phyloP scores from a whole-genome alignment of 1,140 invertebrate species.

The Microplitis demolitor region DNA sequence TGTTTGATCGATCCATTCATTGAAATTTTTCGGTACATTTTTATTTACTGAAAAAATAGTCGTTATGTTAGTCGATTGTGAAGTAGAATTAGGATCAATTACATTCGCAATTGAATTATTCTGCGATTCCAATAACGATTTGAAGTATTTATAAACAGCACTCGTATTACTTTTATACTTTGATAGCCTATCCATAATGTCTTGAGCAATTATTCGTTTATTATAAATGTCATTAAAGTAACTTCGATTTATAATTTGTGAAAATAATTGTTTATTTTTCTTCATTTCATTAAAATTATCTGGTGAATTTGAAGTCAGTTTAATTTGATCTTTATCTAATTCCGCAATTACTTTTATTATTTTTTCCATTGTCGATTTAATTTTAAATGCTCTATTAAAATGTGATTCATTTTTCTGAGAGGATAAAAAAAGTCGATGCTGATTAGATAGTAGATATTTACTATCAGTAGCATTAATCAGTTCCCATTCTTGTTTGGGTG shows the following conservation, averaged over 20 bases:
- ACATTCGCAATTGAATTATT: not conserved
- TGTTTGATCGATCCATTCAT: too few species aligned
- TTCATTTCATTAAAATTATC: not conserved
- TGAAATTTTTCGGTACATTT: too few species aligned
- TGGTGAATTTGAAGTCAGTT: too few species aligned
- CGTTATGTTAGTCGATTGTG: too few species aligned
- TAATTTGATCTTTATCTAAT: not conserved
- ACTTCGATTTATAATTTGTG: too few species aligned
- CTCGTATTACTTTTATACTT: not conserved
- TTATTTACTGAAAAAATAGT: too few species aligned
- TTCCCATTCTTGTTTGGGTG: slow-evolving; percentile 21
- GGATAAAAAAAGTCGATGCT: not conserved
- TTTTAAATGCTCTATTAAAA: not conserved
- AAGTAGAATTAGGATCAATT: too few species aligned
- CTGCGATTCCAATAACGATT: not conserved
- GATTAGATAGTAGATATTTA: not conserved
- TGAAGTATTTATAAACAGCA: not conserved
- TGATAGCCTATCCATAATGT: not conserved
- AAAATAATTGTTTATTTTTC: not conserved
- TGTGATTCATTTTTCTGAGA: not conserved
- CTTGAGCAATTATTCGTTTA: not conserved
- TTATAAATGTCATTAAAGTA: not conserved
- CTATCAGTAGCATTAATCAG: not conserved
- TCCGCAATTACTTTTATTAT: not conserved
- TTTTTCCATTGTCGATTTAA: not conserved